A percentile compares a stretch with the other conserved stretches of the same genome.
Conservation (phyloP, 2,888 invertebrate genomes). For the Xestia ashworthii region DNA sequence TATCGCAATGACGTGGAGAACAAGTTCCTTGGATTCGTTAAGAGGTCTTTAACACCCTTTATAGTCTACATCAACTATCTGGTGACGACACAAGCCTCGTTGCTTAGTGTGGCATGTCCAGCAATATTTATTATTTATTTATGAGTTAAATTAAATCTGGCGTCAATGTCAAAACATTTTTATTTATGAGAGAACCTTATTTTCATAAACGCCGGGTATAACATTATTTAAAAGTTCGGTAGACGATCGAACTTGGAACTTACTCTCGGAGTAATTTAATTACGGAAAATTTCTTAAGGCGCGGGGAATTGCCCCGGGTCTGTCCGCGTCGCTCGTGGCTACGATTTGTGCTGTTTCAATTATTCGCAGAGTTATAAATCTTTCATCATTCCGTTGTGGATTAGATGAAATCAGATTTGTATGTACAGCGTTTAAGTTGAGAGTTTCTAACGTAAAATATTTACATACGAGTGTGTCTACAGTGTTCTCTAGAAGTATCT, state of each 20-base stretch:
- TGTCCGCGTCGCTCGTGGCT: background rate
- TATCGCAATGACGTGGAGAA: too few species aligned
- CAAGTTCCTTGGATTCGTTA: too few species aligned
- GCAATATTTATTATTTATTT: constrained; percentile 5
- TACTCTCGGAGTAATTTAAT: constrained; percentile 47
- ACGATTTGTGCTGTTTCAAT: constrained; percentile 38
- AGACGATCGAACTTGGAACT: constrained; percentile 18
- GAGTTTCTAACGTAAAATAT: background rate
- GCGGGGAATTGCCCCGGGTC: constrained; percentile 22
- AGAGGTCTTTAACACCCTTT: too few species aligned
- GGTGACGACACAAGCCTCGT: too few species aligned
- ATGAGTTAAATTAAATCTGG: background rate
- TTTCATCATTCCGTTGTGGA: constrained; percentile 25
- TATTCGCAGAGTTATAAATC: constrained; percentile 52
- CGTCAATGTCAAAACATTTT: constrained; percentile 7
- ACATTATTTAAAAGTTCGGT: constrained; percentile 37
- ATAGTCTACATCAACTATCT: too few species aligned
- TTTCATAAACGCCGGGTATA: constrained; percentile 15
- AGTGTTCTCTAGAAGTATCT: background rate
- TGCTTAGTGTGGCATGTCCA: too few species aligned
- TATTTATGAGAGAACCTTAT: constrained; percentile 31
- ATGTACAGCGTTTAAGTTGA: background rate
- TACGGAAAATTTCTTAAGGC: constrained; percentile 29
- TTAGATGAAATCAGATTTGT: constrained; percentile 38
- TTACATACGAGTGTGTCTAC: too few species aligned